These are phyloP conservation scores for Chymomyza caudatula DNA, from an alignment of 2,888 invertebrate species.

Conservation along the genomic window DNA sequence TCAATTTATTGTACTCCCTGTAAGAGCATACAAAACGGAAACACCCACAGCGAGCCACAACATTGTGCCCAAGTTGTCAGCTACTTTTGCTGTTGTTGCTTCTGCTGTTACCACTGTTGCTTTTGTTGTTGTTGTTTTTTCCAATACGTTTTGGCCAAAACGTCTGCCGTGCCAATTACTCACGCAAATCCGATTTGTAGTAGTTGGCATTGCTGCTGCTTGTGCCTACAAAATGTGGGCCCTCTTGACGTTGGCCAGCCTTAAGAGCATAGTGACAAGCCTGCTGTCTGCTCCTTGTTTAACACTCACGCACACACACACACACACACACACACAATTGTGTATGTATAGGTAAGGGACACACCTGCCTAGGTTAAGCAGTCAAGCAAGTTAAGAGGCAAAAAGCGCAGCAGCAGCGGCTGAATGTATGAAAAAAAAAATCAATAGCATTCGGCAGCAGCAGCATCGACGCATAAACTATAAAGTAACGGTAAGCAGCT, in stretches of 20 bases:
- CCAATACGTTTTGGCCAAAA: conserved; percentile 38
- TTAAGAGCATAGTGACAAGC: conserved; percentile 17
- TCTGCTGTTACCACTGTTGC: too few species aligned
- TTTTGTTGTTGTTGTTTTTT: conserved; percentile 15
- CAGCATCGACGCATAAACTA: conserved; percentile 48
- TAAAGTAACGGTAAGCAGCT: conserved; percentile 68
- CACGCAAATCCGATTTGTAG: conserved; percentile 72
- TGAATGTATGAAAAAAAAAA: conserved; percentile 40
- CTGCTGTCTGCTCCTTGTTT: conserved; percentile 20
- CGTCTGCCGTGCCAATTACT: conserved; percentile 70
- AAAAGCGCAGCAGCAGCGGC: background rate
- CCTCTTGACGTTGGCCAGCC: background rate
- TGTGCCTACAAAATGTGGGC: conserved; percentile 11
- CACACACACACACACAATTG: background rate
- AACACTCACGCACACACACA: background rate
- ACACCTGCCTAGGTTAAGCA: conserved; percentile 28
- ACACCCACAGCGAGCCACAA: background rate
- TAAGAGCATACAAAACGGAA: background rate
- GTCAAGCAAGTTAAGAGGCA: background rate
- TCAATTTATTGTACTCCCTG: too few species aligned
- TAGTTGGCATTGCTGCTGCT: conserved; percentile 30
- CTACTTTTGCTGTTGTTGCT: conserved; percentile 19
- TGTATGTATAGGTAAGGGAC: conserved; percentile 6
- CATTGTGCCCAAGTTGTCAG: conserved; percentile 9
- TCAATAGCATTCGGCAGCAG: conserved; percentile 66